These are phyloP conservation scores for Myiotriccus ornatus DNA, from an alignment of 2,797 vertebrate species.

Conservation along the genomic window DNA sequence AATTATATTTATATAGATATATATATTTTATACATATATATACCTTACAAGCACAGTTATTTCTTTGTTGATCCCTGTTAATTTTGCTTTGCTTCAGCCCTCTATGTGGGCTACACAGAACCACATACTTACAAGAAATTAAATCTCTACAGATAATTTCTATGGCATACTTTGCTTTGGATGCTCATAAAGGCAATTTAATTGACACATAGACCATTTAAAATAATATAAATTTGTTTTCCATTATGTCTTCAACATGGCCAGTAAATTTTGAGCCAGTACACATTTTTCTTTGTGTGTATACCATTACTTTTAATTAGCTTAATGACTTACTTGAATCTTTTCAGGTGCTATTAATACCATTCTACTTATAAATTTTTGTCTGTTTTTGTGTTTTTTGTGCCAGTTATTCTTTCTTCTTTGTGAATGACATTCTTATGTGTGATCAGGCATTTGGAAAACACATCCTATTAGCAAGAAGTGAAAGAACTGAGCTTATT, in stretches of 20 bases:
- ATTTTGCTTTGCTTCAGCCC: not conserved
- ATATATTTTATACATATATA: not conserved
- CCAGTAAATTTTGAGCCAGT: not conserved
- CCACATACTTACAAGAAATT: not conserved
- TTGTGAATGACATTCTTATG: not conserved
- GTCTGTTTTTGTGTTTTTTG: not conserved
- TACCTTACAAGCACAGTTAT: not conserved
- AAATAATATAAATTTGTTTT: not conserved
- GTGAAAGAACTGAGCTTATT: not conserved
- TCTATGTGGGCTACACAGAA: not conserved
- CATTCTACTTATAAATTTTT: not conserved
- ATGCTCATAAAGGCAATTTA: not conserved
- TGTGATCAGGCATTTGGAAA: not conserved
- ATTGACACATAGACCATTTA: not conserved
- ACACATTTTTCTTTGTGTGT: not conserved
- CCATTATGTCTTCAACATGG: not conserved
- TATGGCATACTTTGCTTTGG: not conserved
- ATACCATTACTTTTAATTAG: conserved; percentile 19
- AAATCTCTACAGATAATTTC: not conserved
- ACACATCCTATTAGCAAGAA: not conserved
- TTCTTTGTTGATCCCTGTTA: not conserved
- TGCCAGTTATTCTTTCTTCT: conserved; percentile 8
- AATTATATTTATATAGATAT: not conserved
- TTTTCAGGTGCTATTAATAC: not conserved
- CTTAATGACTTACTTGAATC: not conserved